A percentile compares a stretch with the other conserved stretches of the same genome.
Evolutionary conservation across 2,888 invertebrate genomes (phyloP).

Genomic region (Clusia tigrina): DNA sequence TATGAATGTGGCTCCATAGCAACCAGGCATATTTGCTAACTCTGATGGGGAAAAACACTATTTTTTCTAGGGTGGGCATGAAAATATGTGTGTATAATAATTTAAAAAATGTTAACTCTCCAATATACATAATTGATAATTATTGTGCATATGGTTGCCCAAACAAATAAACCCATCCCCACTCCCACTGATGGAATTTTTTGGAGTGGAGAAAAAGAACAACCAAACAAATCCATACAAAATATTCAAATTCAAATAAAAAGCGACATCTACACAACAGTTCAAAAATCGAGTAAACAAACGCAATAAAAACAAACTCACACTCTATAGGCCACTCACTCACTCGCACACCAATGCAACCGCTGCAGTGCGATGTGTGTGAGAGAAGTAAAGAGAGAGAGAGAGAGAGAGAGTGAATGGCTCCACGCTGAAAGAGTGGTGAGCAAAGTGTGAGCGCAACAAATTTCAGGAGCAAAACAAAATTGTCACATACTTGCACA

Average conservation of each 20-base stretch:
- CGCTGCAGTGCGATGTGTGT: background rate
- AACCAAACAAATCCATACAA: background rate
- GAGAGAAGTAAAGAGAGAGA: background rate
- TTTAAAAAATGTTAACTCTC: too few species aligned
- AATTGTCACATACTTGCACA: background rate
- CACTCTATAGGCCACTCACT: background rate
- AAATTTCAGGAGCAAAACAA: conserved; percentile 12
- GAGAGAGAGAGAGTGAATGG: background rate
- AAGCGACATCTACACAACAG: conserved; percentile 7
- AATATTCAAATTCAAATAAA: background rate
- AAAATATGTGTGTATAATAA: too few species aligned
- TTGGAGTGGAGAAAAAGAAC: too few species aligned
- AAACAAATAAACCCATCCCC: background rate
- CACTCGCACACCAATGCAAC: background rate
- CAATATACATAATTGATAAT: background rate
- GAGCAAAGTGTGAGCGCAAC: background rate
- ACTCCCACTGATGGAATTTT: too few species aligned
- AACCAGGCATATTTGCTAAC: too few species aligned
- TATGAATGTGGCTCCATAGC: too few species aligned
- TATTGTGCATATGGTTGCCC: conserved; percentile 3
- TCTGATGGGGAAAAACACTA: too few species aligned
- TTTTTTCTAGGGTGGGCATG: too few species aligned
- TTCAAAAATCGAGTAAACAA: conserved; percentile 4
- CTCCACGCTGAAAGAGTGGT: too few species aligned
- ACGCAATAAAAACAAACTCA: conserved; percentile 6